Evolutionary conservation across 2,113 vertebrate species (phyloP).

Genomic region (Puma concolor): DNA sequence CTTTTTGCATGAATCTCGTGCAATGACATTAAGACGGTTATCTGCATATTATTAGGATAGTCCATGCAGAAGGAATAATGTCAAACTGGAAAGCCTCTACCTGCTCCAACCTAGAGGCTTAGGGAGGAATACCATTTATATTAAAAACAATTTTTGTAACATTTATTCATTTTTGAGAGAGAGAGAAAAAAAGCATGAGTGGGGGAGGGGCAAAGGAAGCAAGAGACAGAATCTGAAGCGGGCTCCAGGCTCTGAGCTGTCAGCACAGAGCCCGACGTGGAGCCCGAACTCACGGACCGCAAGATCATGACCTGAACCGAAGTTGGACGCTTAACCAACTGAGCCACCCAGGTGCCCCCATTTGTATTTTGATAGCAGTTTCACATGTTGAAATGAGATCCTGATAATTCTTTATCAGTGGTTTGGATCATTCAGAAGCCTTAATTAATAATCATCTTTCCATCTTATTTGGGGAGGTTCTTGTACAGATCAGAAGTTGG

Average conservation of each 20-base stretch:
- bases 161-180: no score
- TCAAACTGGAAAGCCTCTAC: background rate
- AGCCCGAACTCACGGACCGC: no score
- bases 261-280: no score
- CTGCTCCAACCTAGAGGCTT: background rate
- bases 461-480: background rate
- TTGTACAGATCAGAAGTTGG: constrained; percentile 37
- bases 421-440: background rate
- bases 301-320: no score
- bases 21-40: constrained; percentile 24
- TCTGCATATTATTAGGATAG: background rate
- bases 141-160: background rate
- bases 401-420: background rate
- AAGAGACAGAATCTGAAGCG: no score
- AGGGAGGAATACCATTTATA: background rate
- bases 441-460: constrained; percentile 3
- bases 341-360: no score
- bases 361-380: background rate
- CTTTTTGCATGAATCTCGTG: background rate
- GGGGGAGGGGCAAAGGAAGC: no score
- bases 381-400: background rate
- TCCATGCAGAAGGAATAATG: background rate
- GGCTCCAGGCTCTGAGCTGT: no score
- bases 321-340: no score
- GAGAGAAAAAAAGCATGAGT: no score